A percentile compares a stretch with the other conserved stretches of the same genome.
Evolutionary conservation across 2,888 invertebrate genomes (phyloP).

Genomic region (Catocala sponsa): DNA sequence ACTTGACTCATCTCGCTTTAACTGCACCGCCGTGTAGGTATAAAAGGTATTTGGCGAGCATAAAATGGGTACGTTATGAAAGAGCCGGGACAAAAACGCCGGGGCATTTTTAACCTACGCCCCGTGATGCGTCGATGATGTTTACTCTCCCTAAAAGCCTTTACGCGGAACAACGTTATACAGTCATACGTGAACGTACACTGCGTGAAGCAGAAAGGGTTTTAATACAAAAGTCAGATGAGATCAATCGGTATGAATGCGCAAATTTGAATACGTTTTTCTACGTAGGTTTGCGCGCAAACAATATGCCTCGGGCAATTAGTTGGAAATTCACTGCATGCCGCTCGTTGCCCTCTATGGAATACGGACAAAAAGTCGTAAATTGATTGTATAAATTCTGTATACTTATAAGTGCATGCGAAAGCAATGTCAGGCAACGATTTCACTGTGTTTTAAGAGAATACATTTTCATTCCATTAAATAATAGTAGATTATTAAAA

Average conservation of each 20-base stretch:
- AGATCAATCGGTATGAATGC: slow-evolving; percentile 54
- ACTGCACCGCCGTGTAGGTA: slow-evolving; percentile 33
- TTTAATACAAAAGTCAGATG: slow-evolving; percentile 59
- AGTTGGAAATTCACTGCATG: slow-evolving; percentile 41
- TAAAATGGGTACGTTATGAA: slow-evolving; percentile 59
- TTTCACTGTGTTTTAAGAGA: slow-evolving; percentile 13
- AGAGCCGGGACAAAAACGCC: slow-evolving; percentile 69
- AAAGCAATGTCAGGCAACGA: slow-evolving; percentile 13
- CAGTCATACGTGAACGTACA: slow-evolving; percentile 44
- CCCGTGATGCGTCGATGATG: slow-evolving; percentile 78
- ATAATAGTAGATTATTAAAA: not conserved
- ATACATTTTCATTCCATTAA: not conserved
- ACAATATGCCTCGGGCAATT: slow-evolving; percentile 43
- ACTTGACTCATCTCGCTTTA: slow-evolving; percentile 34
- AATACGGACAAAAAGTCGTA: slow-evolving; percentile 32
- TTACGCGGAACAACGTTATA: slow-evolving; percentile 59
- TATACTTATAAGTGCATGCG: slow-evolving; percentile 13
- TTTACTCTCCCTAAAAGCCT: slow-evolving; percentile 83
- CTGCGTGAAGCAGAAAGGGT: slow-evolving; percentile 58
- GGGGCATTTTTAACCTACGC: slow-evolving; percentile 71
- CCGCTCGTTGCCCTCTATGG: slow-evolving; percentile 22
- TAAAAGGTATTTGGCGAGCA: slow-evolving; percentile 40
- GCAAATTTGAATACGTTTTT: slow-evolving; percentile 30
- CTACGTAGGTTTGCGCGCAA: slow-evolving; percentile 26
- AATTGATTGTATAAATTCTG: slow-evolving; percentile 23